Evolutionary conservation across 2,888 invertebrate genomes (phyloP).

Genomic region (Euclidia mi): DNA sequence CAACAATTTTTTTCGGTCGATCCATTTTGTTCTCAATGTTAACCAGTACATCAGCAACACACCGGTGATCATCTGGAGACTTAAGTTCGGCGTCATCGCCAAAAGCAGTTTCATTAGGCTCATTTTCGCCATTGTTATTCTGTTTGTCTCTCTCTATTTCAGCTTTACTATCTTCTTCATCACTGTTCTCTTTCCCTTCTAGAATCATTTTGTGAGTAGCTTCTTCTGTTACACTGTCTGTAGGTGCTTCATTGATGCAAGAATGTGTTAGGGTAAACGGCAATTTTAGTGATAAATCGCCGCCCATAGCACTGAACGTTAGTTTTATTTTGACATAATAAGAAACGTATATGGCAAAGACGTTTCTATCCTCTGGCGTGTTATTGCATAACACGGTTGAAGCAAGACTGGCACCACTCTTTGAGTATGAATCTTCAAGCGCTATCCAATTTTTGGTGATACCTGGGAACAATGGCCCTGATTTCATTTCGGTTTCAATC

Average conservation of each 20-base stretch:
- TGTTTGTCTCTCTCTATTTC: conserved; percentile 78
- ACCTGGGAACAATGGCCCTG: conserved; percentile 81
- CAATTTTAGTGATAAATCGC: conserved; percentile 94
- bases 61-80: conserved; percentile 76
- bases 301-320: conserved; percentile 94
- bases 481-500: no score
- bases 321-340: conserved; percentile 97
- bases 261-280: conserved; percentile 95
- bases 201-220: conserved; percentile 84
- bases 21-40: conserved; percentile 85
- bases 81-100: conserved; percentile 72
- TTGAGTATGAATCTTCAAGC: conserved; percentile 95
- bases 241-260: conserved; percentile 91
- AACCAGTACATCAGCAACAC: conserved; percentile 82
- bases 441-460: conserved; percentile 97
- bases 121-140: conserved; percentile 74
- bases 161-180: conserved; percentile 80
- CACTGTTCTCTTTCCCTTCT: conserved; percentile 84
- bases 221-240: conserved; percentile 87
- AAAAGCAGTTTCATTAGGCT: conserved; percentile 65
- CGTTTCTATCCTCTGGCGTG: conserved; percentile 94
- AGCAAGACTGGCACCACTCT: conserved; percentile 91
- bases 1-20: conserved; percentile 73
- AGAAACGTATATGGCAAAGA: conserved; percentile 97
- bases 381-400: conserved; percentile 90